Conservation (phyloP, 2,888 invertebrate genomes). For the Brachylomia viminalis region DNA sequence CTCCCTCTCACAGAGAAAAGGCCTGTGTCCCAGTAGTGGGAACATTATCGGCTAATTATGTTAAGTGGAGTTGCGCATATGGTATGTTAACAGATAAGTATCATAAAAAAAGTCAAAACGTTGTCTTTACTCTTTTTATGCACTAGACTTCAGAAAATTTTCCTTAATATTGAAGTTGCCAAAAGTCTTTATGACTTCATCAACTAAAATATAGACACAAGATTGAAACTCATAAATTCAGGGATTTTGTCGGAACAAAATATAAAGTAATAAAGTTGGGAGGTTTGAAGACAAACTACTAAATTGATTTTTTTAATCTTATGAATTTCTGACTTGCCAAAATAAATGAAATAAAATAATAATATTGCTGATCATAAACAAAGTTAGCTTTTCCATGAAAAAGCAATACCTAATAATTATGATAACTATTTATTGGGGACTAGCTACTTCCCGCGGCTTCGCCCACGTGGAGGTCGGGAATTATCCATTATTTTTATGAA, state of each 20-base stretch:
- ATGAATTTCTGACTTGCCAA: conserved; percentile 1
- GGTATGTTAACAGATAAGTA: not conserved
- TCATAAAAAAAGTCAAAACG: not conserved
- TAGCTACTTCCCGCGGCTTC: too few species aligned
- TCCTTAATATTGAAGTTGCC: not conserved
- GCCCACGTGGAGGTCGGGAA: too few species aligned
- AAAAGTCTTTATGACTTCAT: not conserved
- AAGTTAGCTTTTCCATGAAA: conserved; percentile 6
- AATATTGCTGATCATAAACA: not conserved
- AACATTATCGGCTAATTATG: not conserved
- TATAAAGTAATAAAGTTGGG: not conserved
- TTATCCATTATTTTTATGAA: too few species aligned
- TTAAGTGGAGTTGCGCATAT: not conserved
- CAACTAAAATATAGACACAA: not conserved
- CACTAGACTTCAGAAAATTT: not conserved
- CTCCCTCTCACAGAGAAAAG: not conserved
- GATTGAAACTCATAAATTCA: conserved; percentile 1
- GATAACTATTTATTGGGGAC: conserved; percentile 2
- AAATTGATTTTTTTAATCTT: not conserved
- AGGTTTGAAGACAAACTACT: conserved; percentile 4
- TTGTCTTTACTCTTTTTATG: not conserved
- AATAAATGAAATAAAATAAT: not conserved
- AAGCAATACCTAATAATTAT: not conserved
- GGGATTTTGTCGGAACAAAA: conserved; percentile 1
- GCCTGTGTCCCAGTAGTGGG: not conserved